Evolutionary conservation across 2,113 vertebrate species (phyloP), one percentile per base, ranked within the genome.

Genomic region (Spermophilus dauricus): DNA sequence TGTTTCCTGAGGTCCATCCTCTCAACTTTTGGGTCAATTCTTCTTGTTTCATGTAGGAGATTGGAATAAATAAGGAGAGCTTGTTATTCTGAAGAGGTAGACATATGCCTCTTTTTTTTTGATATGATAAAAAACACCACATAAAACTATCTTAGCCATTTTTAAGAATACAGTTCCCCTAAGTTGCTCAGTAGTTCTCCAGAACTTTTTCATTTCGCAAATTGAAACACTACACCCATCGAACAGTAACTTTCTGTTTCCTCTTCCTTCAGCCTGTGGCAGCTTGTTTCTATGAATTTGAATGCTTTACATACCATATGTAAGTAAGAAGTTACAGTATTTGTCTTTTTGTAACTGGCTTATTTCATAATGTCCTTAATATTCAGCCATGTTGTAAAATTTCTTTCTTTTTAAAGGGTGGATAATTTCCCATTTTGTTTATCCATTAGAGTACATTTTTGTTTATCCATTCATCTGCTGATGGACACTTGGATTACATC

Each of bases 21-120:
- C 73, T 83, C 26, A 78, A 34, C 89, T 75, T 75, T 51, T 75
- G 45, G 12, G 20, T 70, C 67, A 88, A 73, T 4, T 85, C 53
- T 53, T 75, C 86, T 85, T 78, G 7, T 76, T 89, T 78, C 28
- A 18, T 92, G 22, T 56, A 89, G 37, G 16, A 69, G 22, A 34
- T 85, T 8, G 34, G 34, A 11, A 45, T 67, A 85, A 86, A 86
- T 67, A 89, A 77, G 13, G 48, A 85, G 17, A 80, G 10, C 14
- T 82, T 86, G 22, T 89, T 96, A 84, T 10, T 81, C n/a, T 32
- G 75, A n/a, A 72, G 42, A 86, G 32, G 92, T 80, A 89, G 53
- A 85, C 24, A 48, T 39, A 8, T 73, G 26, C 11, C 12, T 77
- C 26, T 86, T 77, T 81, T 30, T 83, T 70, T 73, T 17, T 6